Conservation (phyloP, 1,140 invertebrate genomes). For the Pachypeltis micranthus region DNA sequence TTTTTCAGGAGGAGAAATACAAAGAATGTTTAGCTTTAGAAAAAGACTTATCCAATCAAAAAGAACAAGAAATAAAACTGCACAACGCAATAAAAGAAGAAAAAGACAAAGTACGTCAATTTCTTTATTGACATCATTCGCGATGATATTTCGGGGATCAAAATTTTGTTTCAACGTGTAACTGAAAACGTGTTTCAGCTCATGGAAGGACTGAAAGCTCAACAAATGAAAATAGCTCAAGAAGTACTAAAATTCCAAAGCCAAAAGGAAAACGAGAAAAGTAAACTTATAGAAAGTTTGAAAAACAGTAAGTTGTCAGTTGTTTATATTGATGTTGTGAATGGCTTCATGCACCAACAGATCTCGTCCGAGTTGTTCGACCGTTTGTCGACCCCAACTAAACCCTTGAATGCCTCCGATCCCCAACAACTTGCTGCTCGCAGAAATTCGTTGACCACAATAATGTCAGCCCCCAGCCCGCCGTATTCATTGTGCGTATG, state of each 20-base stretch:
- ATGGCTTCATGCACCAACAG: too few relatives aligned
- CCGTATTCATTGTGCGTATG: too few relatives aligned
- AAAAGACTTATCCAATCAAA: slow-evolving; percentile 39
- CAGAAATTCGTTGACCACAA: too few relatives aligned
- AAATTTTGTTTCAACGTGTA: background rate
- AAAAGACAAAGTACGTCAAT: slow-evolving; percentile 40
- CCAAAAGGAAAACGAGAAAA: slow-evolving; percentile 46
- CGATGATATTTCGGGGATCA: too few relatives aligned
- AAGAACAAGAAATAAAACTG: slow-evolving; percentile 41
- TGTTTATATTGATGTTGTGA: background rate
- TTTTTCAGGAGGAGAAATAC: slow-evolving; percentile 24
- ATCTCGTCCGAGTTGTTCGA: too few relatives aligned
- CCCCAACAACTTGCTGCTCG: too few relatives aligned
- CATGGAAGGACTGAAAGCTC: slow-evolving; percentile 44
- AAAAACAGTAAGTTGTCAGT: slow-evolving; percentile 5
- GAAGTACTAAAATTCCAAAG: slow-evolving; percentile 53
- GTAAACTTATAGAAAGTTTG: slow-evolving; percentile 41
- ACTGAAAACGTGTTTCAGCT: slow-evolving; percentile 37
- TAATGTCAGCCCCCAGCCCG: too few relatives aligned
- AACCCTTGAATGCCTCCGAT: too few relatives aligned
- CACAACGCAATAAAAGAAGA: slow-evolving; percentile 40
- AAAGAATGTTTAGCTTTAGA: slow-evolving; percentile 43
- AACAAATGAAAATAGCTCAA: slow-evolving; percentile 48
- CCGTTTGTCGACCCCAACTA: too few relatives aligned
- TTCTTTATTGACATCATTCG: too few relatives aligned